Evolutionary conservation across 2,888 invertebrate genomes (phyloP), one percentile per base, ranked within the genome.

Genomic region (Protonemura montana): DNA sequence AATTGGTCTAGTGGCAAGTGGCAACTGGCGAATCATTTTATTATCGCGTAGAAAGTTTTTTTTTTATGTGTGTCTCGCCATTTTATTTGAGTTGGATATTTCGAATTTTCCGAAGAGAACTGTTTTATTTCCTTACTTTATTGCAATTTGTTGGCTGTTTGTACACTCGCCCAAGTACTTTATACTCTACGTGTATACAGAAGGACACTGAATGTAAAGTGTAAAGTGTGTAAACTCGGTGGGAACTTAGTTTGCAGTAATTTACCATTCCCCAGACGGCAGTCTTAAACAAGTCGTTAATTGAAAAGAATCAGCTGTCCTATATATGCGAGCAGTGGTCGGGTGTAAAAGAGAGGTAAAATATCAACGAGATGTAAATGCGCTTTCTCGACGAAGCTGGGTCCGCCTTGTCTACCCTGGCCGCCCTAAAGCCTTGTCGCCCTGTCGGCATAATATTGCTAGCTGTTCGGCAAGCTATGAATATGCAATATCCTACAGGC

Each of bases 201-300:
- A n/a, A 21, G 59, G 59, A 59, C 59, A 21, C 59, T 35, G 35
- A 35, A 21, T 59, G 59, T 2, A 59, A 59, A 7, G 5, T 41
- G 41, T 41, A 41, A 41, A 59, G 59, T 59, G 59, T 59, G 59
- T 59, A 59, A 59, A 21, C 59, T 59, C 59, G 3, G 59, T 10
- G 16, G 59, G 59, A 59, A 59, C 59, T 59, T 59, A 59, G 16
- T 59, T 59, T 59, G 59, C 16, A 59, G 59, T 59, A 59, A 59
- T 59, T 59, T 59, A 59, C 59, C 59, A 59, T 59, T 59, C 59
- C 59, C 59, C 59, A 21, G 59, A 1, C 59, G 21, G 16, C 1
- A 59, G 59, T 59, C 59, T 59, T 59, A 59, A 59, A 59, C 59
- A 59, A 21, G 59, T 59, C 59, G 59, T 59, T 59, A 59, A 59